Conservation (phyloP, 2,888 invertebrate species). For the Ormyrus rosae region DNA sequence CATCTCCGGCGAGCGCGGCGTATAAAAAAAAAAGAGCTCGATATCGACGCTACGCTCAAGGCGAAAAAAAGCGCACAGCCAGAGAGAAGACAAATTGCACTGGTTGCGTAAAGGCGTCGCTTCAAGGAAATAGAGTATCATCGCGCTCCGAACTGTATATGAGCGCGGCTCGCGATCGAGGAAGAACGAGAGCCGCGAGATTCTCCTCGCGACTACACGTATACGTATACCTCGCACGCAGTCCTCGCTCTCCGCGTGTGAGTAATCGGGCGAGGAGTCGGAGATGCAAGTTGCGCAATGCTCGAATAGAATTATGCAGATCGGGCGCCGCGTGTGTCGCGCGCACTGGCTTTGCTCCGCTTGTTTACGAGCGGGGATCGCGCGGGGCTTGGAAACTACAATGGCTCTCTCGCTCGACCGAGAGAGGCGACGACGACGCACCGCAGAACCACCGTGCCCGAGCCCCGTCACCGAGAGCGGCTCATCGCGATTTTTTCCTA, state of each 20-base stretch:
- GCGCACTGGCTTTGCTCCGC: constrained; percentile 10
- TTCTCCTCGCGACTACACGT: background rate
- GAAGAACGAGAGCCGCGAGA: background rate
- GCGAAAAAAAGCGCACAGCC: constrained; percentile 22
- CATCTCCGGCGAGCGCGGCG: constrained; percentile 15
- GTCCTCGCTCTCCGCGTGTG: background rate
- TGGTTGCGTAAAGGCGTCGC: constrained; percentile 39
- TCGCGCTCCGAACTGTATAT: background rate
- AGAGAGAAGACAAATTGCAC: constrained; percentile 40
- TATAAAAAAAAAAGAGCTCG: constrained; percentile 17
- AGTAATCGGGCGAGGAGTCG: constrained; percentile 33
- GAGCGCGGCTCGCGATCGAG: background rate
- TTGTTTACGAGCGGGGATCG: background rate
- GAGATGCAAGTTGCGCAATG: constrained; percentile 29
- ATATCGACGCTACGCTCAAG: constrained; percentile 29
- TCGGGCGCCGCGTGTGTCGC: constrained; percentile 35
- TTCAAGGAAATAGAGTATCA: constrained; percentile 52
- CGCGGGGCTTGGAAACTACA: constrained; percentile 10
- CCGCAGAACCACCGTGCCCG: too few relatives aligned
- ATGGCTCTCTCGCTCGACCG: background rate
- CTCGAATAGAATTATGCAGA: constrained; percentile 52
- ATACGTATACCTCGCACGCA: constrained; percentile 5
- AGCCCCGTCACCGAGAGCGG: background rate
- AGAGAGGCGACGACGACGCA: constrained; percentile 10
- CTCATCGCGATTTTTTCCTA: too few relatives aligned